Evolutionary conservation across 2,888 invertebrate species (phyloP).

Genomic region (Hypena proboscidalis): DNA sequence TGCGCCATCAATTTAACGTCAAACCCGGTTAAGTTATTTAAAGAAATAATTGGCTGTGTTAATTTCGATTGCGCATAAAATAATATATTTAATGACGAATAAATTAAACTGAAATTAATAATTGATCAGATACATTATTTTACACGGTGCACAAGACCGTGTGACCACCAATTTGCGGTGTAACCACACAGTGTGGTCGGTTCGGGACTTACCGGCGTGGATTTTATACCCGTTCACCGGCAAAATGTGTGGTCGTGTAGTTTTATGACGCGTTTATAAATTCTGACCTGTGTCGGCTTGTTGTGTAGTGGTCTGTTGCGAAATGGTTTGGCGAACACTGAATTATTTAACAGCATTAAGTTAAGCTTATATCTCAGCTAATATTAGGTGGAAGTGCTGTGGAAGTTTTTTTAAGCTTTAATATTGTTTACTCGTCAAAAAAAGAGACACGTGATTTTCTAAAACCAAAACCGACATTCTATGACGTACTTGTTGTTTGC

Average conservation of each 20-base stretch:
- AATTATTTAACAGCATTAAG: no score
- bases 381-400: no score
- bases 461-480: no score
- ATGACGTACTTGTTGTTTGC: no score
- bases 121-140: slow-evolving; percentile 11
- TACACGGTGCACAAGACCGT: background rate
- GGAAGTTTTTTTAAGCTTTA: no score
- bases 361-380: no score
- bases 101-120: slow-evolving; percentile 6
- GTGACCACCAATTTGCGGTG: slow-evolving; percentile 7
- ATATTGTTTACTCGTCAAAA: no score
- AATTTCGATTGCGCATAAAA: background rate
- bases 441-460: no score
- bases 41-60: slow-evolving; percentile 6
- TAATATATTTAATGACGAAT: slow-evolving; percentile 2
- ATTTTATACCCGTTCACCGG: slow-evolving; percentile 2
- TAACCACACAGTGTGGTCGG: slow-evolving; percentile 3
- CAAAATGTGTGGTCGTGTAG: slow-evolving; percentile 19
- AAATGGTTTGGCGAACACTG: no score
- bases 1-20: background rate
- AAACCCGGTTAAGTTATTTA: slow-evolving; percentile 1
- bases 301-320: no score
- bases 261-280: slow-evolving; percentile 3
- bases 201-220: background rate
- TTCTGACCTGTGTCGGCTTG: background rate